Evolutionary conservation across 2,113 vertebrate genomes (phyloP).

Genomic region (Hippocampus abdominalis): DNA sequence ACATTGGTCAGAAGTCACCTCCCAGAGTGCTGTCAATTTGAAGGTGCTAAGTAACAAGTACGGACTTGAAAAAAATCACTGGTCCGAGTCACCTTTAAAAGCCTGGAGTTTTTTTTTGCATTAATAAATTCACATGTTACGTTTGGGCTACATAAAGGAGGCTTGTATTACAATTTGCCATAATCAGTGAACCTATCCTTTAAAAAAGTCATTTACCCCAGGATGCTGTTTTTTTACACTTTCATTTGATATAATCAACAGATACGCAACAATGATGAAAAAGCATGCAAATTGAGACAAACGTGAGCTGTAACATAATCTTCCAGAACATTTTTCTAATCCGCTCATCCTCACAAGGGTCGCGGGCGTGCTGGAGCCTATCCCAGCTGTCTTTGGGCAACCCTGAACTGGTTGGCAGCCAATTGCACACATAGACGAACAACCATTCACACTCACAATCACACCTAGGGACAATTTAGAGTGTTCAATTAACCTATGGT

Average conservation of each 20-base stretch:
- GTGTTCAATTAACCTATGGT: too few species aligned
- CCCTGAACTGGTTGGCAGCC: too few species aligned
- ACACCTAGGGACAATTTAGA: too few species aligned
- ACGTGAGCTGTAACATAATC: not conserved
- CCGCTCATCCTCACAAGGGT: too few species aligned
- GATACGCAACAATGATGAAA: constrained; percentile 3
- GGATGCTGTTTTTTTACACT: not conserved
- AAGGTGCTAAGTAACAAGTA: not conserved
- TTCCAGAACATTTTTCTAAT: not conserved
- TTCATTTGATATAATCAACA: constrained; percentile 5
- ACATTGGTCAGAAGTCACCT: not conserved
- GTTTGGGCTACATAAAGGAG: not conserved
- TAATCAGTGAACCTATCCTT: constrained; percentile 6
- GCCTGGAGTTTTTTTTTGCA: not conserved
- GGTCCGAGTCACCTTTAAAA: not conserved
- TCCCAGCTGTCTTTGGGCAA: too few species aligned
- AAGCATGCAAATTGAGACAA: constrained; percentile 11
- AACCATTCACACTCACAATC: too few species aligned
- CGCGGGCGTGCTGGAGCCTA: too few species aligned
- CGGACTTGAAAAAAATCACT: not conserved
- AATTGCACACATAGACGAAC: too few species aligned
- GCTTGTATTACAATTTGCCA: not conserved
- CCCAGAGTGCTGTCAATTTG: not conserved
- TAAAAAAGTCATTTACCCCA: not conserved
- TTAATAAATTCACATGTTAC: too few species aligned